Evolutionary conservation across 2,797 vertebrate species (phyloP).

Genomic region (Bovichtus diacanthus): DNA sequence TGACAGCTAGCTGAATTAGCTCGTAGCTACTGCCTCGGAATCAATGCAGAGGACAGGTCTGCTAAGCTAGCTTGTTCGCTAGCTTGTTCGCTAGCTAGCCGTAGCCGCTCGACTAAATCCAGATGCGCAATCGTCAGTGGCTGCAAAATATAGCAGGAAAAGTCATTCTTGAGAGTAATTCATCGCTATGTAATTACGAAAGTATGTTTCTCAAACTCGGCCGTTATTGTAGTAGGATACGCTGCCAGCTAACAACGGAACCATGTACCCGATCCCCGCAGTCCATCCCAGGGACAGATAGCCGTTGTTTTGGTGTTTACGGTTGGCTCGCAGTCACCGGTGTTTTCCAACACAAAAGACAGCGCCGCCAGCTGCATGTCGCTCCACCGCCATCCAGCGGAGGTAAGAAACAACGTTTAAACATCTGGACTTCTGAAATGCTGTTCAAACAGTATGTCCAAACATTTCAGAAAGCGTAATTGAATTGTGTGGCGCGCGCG

Average conservation of each 20-base stretch:
- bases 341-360: conserved; percentile 74
- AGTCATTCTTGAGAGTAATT: conserved; percentile 8
- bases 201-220: background rate
- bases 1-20: conserved; percentile 37
- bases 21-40: background rate
- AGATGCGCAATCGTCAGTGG: conserved; percentile 75
- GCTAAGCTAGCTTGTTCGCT: conserved; percentile 38
- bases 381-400: conserved; percentile 65
- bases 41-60: conserved; percentile 26
- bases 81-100: conserved; percentile 35
- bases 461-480: too few species aligned
- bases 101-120: conserved; percentile 62
- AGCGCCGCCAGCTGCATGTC: background rate
- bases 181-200: background rate
- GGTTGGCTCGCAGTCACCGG: conserved; percentile 39
- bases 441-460: too few species aligned
- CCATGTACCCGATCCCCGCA: background rate
- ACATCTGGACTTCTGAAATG: too few species aligned
- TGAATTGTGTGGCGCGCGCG: too few species aligned
- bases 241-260: background rate
- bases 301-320: conserved; percentile 68
- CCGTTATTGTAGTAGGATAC: background rate
- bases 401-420: background rate
- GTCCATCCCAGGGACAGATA: conserved; percentile 28
- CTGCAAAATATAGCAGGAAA: conserved; percentile 22